Percentiles rank a stretch among this genome's conserved stretches.
These are phyloP conservation scores for Cataglyphis hispanica DNA, from an alignment of 1,140 invertebrate species.

Conservation along the genomic window DNA sequence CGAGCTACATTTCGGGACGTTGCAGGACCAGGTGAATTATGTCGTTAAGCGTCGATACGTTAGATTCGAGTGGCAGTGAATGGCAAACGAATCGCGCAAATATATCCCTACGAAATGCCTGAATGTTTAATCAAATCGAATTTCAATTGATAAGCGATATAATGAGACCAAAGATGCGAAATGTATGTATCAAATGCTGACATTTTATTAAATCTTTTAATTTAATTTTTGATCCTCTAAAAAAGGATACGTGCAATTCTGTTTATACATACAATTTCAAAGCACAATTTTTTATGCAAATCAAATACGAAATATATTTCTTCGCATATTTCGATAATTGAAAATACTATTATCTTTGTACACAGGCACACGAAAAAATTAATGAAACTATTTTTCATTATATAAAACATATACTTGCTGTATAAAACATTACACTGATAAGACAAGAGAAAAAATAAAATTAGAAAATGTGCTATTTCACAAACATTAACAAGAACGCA, in stretches of 20 bases:
- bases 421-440: not conserved
- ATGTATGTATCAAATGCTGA: not conserved
- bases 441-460: not conserved
- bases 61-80: constrained; percentile 44
- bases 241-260: not conserved
- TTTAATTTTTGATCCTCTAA: not conserved
- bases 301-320: not conserved
- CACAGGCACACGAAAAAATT: not conserved
- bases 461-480: not conserved
- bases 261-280: no score
- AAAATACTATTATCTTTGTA: not conserved
- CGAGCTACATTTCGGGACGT: constrained; percentile 40
- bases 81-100: constrained; percentile 28
- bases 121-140: constrained; percentile 34
- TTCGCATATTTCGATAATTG: not conserved
- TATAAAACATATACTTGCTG: not conserved
- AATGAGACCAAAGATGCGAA: no score
- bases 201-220: not conserved
- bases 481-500: not conserved
- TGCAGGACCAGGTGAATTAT: constrained; percentile 47
- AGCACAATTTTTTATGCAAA: not conserved
- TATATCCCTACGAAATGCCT: constrained; percentile 4
- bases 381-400: not conserved
- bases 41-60: constrained; percentile 54
- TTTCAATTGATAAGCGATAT: constrained; percentile 1